Percentiles rank a stretch among this genome's conserved stretches.
Conservation (phyloP, 2,888 invertebrate genomes). For the Encarsia formosa region DNA sequence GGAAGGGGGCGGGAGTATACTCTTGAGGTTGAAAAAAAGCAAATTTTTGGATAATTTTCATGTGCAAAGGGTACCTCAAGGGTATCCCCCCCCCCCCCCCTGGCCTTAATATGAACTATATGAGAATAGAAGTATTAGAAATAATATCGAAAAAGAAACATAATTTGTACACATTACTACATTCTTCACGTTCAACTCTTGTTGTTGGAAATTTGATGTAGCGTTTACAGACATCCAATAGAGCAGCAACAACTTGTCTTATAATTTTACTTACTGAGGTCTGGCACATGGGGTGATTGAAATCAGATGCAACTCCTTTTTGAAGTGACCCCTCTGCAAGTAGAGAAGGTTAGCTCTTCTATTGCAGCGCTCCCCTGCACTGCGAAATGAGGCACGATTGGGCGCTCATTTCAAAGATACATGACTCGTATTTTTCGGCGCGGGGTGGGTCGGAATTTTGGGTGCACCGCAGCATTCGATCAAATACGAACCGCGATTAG, state of each 20-base stretch:
- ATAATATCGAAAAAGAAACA: not conserved
- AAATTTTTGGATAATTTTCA: not conserved
- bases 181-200: not conserved
- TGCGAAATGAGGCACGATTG: not conserved
- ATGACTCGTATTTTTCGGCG: not conserved
- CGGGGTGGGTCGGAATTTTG: not conserved
- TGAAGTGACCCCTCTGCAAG: not conserved
- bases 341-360: too few species aligned
- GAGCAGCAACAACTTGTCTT: not conserved
- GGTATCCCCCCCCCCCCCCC: too few species aligned
- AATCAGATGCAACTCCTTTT: not conserved
- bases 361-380: not conserved
- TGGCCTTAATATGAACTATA: too few species aligned
- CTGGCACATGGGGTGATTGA: not conserved
- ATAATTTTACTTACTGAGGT: not conserved
- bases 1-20: not conserved
- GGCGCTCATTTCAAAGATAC: not conserved
- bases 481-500: too few species aligned
- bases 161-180: not conserved
- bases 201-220: not conserved
- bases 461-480: too few species aligned
- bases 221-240: not conserved
- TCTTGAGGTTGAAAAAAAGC: not conserved
- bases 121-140: not conserved
- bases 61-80: too few species aligned